A percentile compares a stretch with the other conserved stretches of the same genome.
Conservation (phyloP, 2,113 vertebrate genomes). For the Grantiella picta region DNA sequence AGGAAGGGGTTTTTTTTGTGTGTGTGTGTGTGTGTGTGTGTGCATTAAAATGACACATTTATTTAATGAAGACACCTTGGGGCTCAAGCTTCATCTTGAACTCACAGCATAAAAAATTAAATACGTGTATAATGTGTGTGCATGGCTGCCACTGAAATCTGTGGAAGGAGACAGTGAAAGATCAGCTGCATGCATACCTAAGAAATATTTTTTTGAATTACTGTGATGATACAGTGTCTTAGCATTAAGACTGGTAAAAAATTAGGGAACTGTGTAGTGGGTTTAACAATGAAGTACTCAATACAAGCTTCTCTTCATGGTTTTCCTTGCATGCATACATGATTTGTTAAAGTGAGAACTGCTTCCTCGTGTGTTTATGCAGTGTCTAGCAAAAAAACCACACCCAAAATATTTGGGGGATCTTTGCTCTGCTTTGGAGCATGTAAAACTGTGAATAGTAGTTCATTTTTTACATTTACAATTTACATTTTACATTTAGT, state of each 20-base stretch:
- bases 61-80: slow-evolving; percentile 47
- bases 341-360: neutral
- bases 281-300: neutral
- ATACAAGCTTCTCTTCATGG: neutral
- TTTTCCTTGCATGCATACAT: neutral
- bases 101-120: slow-evolving; percentile 50
- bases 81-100: neutral
- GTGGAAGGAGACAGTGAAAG: neutral
- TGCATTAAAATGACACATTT: slow-evolving; percentile 23
- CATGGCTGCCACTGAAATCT: neutral
- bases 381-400: neutral
- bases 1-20: no score
- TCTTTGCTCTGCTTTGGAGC: neutral
- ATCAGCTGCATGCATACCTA: neutral
- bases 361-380: neutral
- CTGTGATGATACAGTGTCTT: neutral
- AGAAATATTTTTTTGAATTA: neutral
- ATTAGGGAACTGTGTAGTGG: rapidly evolving
- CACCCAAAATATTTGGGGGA: neutral
- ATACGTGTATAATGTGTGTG: neutral
- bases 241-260: neutral
- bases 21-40: neutral
- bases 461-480: no score
- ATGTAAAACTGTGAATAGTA: neutral
- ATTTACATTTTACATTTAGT: neutral